Evolutionary conservation across 2,888 invertebrate species (phyloP), one percentile per base, ranked within the genome.

Genomic region (Nasonovia ribisnigri): DNA sequence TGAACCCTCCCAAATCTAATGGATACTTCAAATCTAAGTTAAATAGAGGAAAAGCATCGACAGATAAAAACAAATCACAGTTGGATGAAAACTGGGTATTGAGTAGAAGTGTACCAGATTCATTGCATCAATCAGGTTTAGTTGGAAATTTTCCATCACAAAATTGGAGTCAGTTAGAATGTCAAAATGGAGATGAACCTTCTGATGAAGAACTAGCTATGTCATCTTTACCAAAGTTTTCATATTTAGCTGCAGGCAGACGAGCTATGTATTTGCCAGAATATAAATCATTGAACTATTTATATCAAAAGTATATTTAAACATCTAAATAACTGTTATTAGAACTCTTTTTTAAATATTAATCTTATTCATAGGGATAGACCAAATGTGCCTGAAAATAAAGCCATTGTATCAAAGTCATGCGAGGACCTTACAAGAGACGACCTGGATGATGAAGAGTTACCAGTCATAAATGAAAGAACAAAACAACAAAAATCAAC

Each of bases 231-330:
- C 96, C 96, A 6, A 96, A 96, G 3, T 96, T 96, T 94, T 96
- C 97, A 5, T 97, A 97, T 95, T 95, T 97, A 94, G 97, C 97
- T 3, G 96, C 97, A 95, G 97, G 97, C 0, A 97, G 97, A 0
- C 97, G 98, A 95, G 97, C 98, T 51, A 98, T 98, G 97, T 98
- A 98, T 96, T 96, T 98, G 92, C 98, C 98, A 3, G 96, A 96
- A 94, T 94, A 94, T 51, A 94, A 94, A 90, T 94, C 92, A 10
- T 94, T 94, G n/a, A 94, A 94, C 86, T 95, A 95, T 94, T 94
- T 95, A 13, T 94, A 94, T 94, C 93, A 95, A 13, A 95, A 94
- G 95, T 95, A 94, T 89, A 57, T 77, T 77, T 11, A 46, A 87
- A 91, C 29, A 46, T 29, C 4, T 77, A 20, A 67, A 51, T 51